Percentiles rank a stretch among this genome's conserved stretches.
These are phyloP conservation scores for Limenitis camilla DNA, from an alignment of 2,888 invertebrate species.

Conservation along the genomic window DNA sequence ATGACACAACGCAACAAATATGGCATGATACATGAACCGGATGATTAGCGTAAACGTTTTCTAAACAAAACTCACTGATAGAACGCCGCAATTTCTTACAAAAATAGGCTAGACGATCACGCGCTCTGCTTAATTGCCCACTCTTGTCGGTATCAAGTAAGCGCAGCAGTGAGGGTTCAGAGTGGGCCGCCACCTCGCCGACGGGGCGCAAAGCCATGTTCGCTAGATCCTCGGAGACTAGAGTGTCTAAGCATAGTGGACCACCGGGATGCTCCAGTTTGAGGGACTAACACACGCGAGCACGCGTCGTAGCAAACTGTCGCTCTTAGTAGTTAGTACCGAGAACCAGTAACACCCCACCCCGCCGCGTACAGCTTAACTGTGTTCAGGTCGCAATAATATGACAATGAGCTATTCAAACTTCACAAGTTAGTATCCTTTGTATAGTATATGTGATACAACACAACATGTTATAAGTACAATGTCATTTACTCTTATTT, in stretches of 20 bases:
- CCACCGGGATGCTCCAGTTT: slow-evolving; percentile 70
- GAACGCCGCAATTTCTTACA: slow-evolving; percentile 70
- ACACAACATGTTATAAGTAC: neutral
- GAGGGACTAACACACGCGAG: slow-evolving; percentile 61
- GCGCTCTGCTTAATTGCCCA: slow-evolving; percentile 62
- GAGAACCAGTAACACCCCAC: slow-evolving; percentile 32
- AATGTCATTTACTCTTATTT: slow-evolving; percentile 1
- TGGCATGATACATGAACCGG: slow-evolving; percentile 11
- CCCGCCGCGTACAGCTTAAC: slow-evolving; percentile 42
- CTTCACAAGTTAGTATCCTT: slow-evolving; percentile 15
- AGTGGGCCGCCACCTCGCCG: slow-evolving; percentile 54
- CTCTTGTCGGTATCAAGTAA: slow-evolving; percentile 62
- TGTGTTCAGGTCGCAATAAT: slow-evolving; percentile 33
- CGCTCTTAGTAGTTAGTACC: slow-evolving; percentile 37
- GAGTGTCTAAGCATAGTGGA: slow-evolving; percentile 71
- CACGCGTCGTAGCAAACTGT: slow-evolving; percentile 63
- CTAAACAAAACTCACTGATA: slow-evolving; percentile 58
- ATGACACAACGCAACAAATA: slow-evolving; percentile 17
- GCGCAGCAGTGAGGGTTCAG: slow-evolving; percentile 61
- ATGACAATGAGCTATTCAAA: slow-evolving; percentile 50
- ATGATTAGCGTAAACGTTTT: slow-evolving; percentile 1
- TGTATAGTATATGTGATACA: neutral
- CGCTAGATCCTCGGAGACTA: slow-evolving; percentile 55
- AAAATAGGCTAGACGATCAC: slow-evolving; percentile 62
- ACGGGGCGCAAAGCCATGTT: slow-evolving; percentile 55